These are phyloP conservation scores for Fabriciana adippe DNA, from an alignment of 2,888 invertebrate species.

Conservation along the genomic window DNA sequence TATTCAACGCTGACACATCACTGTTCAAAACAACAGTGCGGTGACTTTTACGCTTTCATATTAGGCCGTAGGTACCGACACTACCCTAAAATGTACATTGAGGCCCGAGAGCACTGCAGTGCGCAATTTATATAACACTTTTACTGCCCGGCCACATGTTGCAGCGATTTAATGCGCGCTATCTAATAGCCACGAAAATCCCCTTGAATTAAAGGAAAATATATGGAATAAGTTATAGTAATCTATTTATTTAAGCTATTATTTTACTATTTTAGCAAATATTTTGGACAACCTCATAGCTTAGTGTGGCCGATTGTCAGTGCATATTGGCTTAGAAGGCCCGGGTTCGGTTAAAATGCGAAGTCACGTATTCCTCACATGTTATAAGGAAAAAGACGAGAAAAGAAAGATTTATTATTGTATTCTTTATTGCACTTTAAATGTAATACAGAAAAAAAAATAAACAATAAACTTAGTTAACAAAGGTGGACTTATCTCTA, in stretches of 20 bases:
- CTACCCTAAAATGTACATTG: slow-evolving; percentile 31
- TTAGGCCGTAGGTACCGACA: slow-evolving; percentile 5
- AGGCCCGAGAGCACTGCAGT: slow-evolving; percentile 40
- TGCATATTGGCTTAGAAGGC: no score
- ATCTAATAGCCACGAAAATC: slow-evolving; percentile 37
- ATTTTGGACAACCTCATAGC: no score
- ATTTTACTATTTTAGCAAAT: background rate
- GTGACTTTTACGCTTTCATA: slow-evolving; percentile 2
- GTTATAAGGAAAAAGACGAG: no score
- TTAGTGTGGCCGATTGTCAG: no score
- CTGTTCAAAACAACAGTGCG: slow-evolving; percentile 1
- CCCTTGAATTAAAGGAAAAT: slow-evolving; percentile 21
- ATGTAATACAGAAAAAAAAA: no score
- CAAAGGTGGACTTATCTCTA: no score
- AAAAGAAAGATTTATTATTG: no score
- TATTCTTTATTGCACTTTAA: no score
- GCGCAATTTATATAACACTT: slow-evolving; percentile 46
- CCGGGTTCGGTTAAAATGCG: no score
- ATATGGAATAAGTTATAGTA: background rate
- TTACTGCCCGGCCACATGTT: slow-evolving; percentile 42
- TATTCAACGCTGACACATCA: background rate
- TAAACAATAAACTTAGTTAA: no score
- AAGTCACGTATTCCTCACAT: no score
- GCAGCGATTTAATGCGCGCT: slow-evolving; percentile 40
- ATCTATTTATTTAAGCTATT: background rate